Evolutionary conservation across 2,797 vertebrate species (phyloP), one percentile per base, ranked within the genome.

Genomic region (Diplodus puntazzo): DNA sequence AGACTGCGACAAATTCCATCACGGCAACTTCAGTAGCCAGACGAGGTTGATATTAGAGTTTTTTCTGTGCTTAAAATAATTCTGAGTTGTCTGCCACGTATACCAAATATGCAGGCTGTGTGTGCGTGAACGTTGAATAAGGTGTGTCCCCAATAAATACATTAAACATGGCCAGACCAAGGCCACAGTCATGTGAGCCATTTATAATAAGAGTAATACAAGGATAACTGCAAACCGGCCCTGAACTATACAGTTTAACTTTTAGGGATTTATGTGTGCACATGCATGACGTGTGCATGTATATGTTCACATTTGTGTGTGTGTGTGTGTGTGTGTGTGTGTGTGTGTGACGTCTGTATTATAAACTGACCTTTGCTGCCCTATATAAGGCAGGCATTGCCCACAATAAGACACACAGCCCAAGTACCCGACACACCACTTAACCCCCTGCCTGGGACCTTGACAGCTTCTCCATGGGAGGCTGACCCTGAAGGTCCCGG

Each of bases 401-500:
- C 84, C 69, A 77, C 86, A 87, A 82, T 83, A 89, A 91, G 90
- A 89, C 87, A 84, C 80, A 75, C 53, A 82, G 84, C 61, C 70
- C 73, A 25, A 90, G 85, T 80, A 81, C 67, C 83, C 73, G 86
- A 89, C 91, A 90, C 87, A 90, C 86, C 85, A 93, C 91, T 94
- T 94, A 94, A 91, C 92, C 92, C 89, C 89, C 89, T 67, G 88
- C 89, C 84, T 87, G 73, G 82, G 89, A 94, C 91, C 92, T 91
- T 94, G 93, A 94, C 94, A 93, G 90, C 82, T 89, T 83, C 93
- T 92, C 92, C 80, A 82, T 83, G 82, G 92, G 90, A 93, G 83
- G 57, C 80, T 92, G 92, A 94, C 93, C 92, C 92, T 79, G 64
- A 81, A 88, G 87, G 88, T 91, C 88, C 68, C 34, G 72, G 58